Evolutionary conservation across 2,113 vertebrate genomes (phyloP).

Genomic region (Xenopus laevis): DNA sequence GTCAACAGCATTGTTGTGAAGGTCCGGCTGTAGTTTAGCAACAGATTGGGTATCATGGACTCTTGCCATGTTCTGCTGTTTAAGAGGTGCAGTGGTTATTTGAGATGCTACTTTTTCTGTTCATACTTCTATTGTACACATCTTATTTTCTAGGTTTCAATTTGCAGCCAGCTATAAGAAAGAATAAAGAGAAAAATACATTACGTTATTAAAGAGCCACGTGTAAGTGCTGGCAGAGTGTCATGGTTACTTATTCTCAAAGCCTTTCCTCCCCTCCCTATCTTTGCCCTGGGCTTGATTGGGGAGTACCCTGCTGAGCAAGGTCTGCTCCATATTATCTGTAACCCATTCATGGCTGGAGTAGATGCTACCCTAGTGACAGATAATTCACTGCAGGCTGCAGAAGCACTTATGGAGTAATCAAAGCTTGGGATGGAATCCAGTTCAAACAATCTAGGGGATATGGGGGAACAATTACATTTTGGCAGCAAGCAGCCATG

Average conservation of each 20-base stretch:
- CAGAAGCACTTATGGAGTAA: not conserved
- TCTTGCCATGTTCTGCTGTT: too few relatives aligned
- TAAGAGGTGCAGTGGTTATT: too few relatives aligned
- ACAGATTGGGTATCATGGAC: too few relatives aligned
- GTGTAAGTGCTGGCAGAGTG: slow-evolving; percentile 1
- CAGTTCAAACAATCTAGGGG: slow-evolving; percentile 12
- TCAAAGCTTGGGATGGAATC: not conserved
- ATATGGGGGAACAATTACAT: slow-evolving; percentile 16
- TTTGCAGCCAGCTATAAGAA: slow-evolving; percentile 31
- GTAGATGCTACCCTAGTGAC: not conserved
- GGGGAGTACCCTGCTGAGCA: slow-evolving; percentile 20
- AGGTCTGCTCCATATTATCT: slow-evolving; percentile 11
- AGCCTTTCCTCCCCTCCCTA: not conserved
- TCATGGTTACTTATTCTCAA: slow-evolving; percentile 19
- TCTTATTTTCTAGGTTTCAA: slow-evolving; percentile 24
- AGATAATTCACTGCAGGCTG: not conserved
- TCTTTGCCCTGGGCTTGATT: slow-evolving; percentile 24
- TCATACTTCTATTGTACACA: not conserved
- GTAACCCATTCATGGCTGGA: slow-evolving; percentile 28
- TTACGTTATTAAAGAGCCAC: slow-evolving; percentile 40
- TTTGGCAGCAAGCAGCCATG: slow-evolving; percentile 16
- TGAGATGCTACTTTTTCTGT: not conserved
- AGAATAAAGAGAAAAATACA: slow-evolving; percentile 8
- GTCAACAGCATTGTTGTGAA: too few relatives aligned
- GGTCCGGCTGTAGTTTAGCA: too few relatives aligned